Evolutionary conservation across 2,113 vertebrate species (phyloP).

Genomic region (Salvator merianae): DNA sequence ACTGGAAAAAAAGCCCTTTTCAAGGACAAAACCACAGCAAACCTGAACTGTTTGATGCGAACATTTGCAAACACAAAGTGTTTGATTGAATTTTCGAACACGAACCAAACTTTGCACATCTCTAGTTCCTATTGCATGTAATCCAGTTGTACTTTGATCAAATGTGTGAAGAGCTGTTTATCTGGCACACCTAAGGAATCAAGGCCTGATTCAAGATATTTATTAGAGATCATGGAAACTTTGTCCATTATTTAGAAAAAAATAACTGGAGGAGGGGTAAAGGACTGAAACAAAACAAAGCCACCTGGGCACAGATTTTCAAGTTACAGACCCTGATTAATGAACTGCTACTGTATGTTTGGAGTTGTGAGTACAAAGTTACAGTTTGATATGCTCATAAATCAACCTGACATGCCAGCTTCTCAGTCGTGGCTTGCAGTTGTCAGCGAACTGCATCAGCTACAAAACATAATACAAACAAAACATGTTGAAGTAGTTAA

Average conservation of each 20-base stretch:
- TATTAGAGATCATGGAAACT: slow-evolving; percentile 80
- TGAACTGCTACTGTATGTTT: slow-evolving; percentile 86
- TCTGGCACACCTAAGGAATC: slow-evolving; percentile 63
- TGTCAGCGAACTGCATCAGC: slow-evolving; percentile 85
- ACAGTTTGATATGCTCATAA: slow-evolving; percentile 88
- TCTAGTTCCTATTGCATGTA: slow-evolving; percentile 72
- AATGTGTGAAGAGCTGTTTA: slow-evolving; percentile 66
- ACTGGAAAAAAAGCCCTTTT: too few relatives aligned
- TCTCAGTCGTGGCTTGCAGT: slow-evolving; percentile 79
- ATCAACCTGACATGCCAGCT: slow-evolving; percentile 93
- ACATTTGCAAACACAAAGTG: too few relatives aligned
- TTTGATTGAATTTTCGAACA: too few relatives aligned
- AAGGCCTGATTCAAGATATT: slow-evolving; percentile 60
- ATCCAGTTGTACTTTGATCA: slow-evolving; percentile 63
- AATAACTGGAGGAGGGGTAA: slow-evolving; percentile 16
- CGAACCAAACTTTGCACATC: slow-evolving; percentile 53
- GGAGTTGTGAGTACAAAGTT: slow-evolving; percentile 86
- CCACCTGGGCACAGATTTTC: slow-evolving; percentile 77
- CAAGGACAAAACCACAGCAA: too few relatives aligned
- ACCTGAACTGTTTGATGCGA: too few relatives aligned
- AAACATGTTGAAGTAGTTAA: slow-evolving; percentile 87
- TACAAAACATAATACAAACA: slow-evolving; percentile 90
- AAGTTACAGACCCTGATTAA: slow-evolving; percentile 87
- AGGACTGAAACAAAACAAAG: slow-evolving; percentile 22
- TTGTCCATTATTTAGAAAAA: slow-evolving; percentile 68